Conservation (phyloP, 2,113 vertebrate species). For the Chunga burmeisteri region DNA sequence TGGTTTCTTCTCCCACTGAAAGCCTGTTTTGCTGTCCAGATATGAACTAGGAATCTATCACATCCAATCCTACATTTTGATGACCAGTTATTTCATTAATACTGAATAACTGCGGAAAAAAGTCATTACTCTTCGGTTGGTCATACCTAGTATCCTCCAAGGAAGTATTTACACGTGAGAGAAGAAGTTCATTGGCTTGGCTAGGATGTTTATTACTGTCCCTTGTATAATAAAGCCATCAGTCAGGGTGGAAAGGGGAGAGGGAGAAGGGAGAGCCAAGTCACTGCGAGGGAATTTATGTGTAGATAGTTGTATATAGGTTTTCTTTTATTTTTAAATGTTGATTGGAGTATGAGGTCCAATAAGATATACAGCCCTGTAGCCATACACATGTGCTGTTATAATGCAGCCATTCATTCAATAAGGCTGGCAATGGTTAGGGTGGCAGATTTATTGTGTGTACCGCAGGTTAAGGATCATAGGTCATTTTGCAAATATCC, state of each 20-base stretch:
- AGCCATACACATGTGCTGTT: conserved; percentile 54
- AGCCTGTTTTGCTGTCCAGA: neutral
- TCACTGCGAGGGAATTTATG: conserved; percentile 16
- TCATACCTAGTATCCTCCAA: neutral
- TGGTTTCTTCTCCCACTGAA: neutral
- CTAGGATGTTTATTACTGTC: conserved; percentile 26
- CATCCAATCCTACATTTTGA: neutral
- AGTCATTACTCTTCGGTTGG: neutral
- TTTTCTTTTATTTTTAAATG: conserved; percentile 47
- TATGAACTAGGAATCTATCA: neutral
- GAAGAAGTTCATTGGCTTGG: conserved; percentile 22
- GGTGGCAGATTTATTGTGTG: conserved; percentile 70
- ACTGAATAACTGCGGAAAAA: neutral
- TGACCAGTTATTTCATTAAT: neutral
- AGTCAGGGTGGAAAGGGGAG: neutral
- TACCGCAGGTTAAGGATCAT: conserved; percentile 60
- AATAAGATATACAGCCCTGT: conserved; percentile 39
- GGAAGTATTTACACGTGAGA: neutral
- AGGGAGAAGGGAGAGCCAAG: conserved; percentile 9
- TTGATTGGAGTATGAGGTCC: conserved; percentile 26
- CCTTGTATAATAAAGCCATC: conserved; percentile 27
- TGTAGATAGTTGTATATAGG: neutral
- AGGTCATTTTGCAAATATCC: conserved; percentile 72
- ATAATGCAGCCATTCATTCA: conserved; percentile 64
- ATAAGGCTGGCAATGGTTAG: conserved; percentile 55